Percentiles rank a stretch among this genome's conserved stretches.
These are phyloP conservation scores for Dromococcyx pavoninus DNA, from an alignment of 2,797 vertebrate genomes.

Conservation along the genomic window DNA sequence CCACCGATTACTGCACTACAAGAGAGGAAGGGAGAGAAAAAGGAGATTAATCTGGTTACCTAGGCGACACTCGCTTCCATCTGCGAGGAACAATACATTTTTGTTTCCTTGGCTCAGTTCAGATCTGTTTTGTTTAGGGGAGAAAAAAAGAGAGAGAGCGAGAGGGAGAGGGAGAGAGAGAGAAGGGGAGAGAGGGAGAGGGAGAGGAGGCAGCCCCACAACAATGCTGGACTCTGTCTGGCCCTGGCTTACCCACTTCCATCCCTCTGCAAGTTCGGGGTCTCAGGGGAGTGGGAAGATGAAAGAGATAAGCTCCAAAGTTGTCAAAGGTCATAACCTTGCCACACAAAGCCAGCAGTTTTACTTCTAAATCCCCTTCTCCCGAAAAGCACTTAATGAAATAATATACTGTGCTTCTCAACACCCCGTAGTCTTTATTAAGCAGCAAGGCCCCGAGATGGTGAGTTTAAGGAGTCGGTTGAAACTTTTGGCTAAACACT, in stretches of 20 bases:
- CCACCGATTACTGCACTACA: constrained; percentile 98
- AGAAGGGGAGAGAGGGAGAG: constrained; percentile 71
- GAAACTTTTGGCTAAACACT: constrained; percentile 63
- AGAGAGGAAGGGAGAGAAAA: constrained; percentile 96
- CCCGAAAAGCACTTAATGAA: constrained; percentile 93
- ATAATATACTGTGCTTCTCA: constrained; percentile 88
- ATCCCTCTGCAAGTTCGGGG: constrained; percentile 81
- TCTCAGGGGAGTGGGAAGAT: constrained; percentile 79
- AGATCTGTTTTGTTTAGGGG: constrained; percentile 92
- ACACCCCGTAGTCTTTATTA: constrained; percentile 69
- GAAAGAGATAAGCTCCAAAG: constrained; percentile 83
- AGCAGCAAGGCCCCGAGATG: constrained; percentile 55
- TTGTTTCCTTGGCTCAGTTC: constrained; percentile 99
- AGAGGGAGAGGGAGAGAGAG: constrained; percentile 43
- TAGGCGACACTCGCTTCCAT: constrained; percentile 99
- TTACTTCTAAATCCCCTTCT: constrained; percentile 86
- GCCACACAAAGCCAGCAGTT: constrained; percentile 89
- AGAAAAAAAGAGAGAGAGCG: constrained; percentile 58
- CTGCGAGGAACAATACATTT: constrained; percentile 99
- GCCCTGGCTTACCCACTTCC: constrained; percentile 79
- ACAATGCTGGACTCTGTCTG: constrained; percentile 95
- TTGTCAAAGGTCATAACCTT: constrained; percentile 92
- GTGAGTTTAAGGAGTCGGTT: constrained; percentile 59
- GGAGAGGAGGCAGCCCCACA: constrained; percentile 82
- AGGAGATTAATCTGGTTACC: constrained; percentile 99